A percentile compares a stretch with the other conserved stretches of the same genome.
Evolutionary conservation across 2,113 vertebrate species (phyloP).

Genomic region (Nematolebias whitei): DNA sequence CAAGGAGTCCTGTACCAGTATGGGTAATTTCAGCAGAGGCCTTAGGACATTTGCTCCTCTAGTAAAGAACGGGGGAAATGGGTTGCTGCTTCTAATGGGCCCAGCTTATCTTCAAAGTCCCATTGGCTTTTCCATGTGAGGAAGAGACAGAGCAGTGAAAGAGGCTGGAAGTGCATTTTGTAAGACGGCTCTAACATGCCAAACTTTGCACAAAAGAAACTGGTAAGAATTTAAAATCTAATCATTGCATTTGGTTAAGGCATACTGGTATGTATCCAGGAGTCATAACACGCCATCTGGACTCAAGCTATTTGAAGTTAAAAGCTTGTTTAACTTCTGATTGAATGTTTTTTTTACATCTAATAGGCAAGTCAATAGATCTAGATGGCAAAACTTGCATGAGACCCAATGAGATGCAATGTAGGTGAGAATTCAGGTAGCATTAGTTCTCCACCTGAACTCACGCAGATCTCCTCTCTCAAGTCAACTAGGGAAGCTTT

Average conservation of each 20-base stretch:
- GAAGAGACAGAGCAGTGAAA: conserved; percentile 38
- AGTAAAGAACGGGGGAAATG: conserved; percentile 45
- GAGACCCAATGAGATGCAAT: conserved; percentile 69
- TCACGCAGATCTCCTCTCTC: conserved; percentile 73
- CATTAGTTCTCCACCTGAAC: conserved; percentile 72
- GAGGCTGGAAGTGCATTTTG: conserved; percentile 41
- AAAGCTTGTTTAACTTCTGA: conserved; percentile 46
- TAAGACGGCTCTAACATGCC: conserved; percentile 49
- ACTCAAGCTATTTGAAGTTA: conserved; percentile 62
- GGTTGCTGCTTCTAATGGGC: conserved; percentile 56
- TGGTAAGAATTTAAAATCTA: conserved; percentile 46
- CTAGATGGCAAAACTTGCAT: conserved; percentile 29
- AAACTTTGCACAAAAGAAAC: conserved; percentile 43
- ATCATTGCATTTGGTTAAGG: conserved; percentile 51
- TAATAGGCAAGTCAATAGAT: conserved; percentile 41
- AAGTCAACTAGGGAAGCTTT: conserved; percentile 70
- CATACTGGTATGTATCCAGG: conserved; percentile 55
- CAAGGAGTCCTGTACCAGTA: conserved; percentile 30
- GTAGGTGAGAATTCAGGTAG: conserved; percentile 77
- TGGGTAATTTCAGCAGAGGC: conserved; percentile 51
- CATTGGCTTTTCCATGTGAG: conserved; percentile 38
- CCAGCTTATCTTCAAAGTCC: conserved; percentile 62
- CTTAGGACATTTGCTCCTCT: conserved; percentile 48
- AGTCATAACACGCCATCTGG: conserved; percentile 44
- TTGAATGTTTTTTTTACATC: conserved; percentile 42